A percentile compares a stretch with the other conserved stretches of the same genome.
Conservation (phyloP, 2,888 invertebrate genomes). For the Leptogaster cylindrica region DNA sequence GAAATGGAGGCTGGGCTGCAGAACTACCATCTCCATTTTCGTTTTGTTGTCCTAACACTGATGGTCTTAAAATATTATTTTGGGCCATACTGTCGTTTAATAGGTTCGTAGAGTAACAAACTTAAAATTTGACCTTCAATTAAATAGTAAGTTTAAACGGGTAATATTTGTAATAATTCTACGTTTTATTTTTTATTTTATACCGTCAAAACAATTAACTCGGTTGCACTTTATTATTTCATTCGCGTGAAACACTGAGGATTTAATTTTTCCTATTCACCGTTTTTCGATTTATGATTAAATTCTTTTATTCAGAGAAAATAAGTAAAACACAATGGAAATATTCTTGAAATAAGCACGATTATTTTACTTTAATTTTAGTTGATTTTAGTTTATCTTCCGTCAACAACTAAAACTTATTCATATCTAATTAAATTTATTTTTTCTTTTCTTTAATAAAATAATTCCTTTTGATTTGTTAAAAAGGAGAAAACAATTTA, state of each 20-base stretch:
- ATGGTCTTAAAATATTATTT: background rate
- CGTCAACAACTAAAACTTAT: no score
- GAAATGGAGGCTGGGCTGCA: background rate
- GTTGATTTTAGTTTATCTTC: no score
- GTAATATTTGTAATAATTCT: background rate
- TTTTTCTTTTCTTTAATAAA: background rate
- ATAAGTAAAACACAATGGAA: no score
- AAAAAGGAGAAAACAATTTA: no score
- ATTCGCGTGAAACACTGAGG: no score
- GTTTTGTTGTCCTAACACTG: background rate
- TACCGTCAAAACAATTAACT: no score
- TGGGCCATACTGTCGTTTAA: background rate
- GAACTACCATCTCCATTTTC: background rate
- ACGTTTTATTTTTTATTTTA: background rate
- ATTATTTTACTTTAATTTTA: no score
- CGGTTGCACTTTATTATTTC: no score
- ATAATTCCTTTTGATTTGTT: background rate
- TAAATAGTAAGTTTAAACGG: background rate
- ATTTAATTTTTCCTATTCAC: background rate
- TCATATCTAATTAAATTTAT: no score
- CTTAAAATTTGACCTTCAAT: background rate
- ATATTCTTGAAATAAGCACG: no score
- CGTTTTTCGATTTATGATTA: background rate
- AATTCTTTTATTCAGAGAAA: background rate
- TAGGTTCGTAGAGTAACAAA: background rate